phyloP scores from a whole-genome alignment of 2,888 invertebrate genomes.

The Phengaris alcon region DNA sequence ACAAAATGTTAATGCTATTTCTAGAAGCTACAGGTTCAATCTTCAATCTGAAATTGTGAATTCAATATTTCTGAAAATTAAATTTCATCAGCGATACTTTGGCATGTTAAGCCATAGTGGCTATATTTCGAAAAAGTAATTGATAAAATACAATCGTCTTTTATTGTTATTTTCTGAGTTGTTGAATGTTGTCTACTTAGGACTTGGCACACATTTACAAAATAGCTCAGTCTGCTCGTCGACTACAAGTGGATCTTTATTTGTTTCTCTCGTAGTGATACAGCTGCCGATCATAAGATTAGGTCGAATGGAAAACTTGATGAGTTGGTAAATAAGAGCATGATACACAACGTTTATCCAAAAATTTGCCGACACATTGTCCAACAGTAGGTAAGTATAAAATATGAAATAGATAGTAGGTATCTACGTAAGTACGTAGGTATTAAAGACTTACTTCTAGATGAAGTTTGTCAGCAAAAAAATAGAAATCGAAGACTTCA shows the following conservation, averaged over 20 bases:
- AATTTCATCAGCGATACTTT: neutral
- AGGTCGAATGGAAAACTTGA: neutral
- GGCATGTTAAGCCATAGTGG: no score
- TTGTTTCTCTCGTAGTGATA: no score
- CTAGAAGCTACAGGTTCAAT: neutral
- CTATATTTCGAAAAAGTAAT: no score
- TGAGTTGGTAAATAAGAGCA: neutral
- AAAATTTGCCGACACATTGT: neutral
- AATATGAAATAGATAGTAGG: neutral
- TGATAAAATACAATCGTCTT: no score
- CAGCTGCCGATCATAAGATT: neutral
- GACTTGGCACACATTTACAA: no score
- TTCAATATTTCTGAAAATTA: neutral
- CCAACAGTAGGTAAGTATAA: neutral
- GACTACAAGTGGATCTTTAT: no score
- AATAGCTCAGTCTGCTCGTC: no score
- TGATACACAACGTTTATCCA: neutral
- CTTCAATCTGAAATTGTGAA: neutral
- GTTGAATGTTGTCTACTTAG: no score
- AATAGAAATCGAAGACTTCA: neutral
- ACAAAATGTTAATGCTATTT: constrained; percentile 28
- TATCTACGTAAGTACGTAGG: neutral
- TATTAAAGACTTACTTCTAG: neutral
- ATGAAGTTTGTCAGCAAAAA: neutral
- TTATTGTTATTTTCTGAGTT: no score